phyloP scores from a whole-genome alignment of 1,140 invertebrate genomes.

The Plodia interpunctella region DNA sequence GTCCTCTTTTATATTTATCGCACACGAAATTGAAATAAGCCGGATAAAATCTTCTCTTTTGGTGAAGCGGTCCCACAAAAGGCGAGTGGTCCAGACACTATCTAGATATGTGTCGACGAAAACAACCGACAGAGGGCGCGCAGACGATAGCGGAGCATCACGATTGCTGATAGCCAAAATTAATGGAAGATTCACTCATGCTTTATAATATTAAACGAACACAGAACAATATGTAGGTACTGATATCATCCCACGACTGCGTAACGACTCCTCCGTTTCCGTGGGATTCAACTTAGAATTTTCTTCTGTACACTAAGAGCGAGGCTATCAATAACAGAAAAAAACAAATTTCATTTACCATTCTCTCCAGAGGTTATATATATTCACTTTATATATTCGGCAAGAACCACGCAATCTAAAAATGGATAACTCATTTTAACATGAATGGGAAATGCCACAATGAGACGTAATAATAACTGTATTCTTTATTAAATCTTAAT shows the following conservation, averaged over 20 bases:
- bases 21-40: conserved; percentile 46
- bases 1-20: conserved; percentile 28
- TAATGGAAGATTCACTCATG: conserved; percentile 1
- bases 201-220: conserved; percentile 3
- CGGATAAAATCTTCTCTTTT: conserved; percentile 40
- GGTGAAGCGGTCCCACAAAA: conserved; percentile 31
- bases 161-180: conserved; percentile 30
- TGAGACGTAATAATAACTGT: background rate
- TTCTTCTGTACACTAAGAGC: too few relatives aligned
- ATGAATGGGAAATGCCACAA: background rate
- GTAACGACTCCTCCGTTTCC: too few relatives aligned
- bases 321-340: too few relatives aligned
- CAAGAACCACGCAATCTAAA: background rate
- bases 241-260: too few relatives aligned
- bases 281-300: too few relatives aligned
- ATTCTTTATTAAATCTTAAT: background rate
- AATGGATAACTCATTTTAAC: background rate
- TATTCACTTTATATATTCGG: background rate
- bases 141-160: conserved; percentile 29
- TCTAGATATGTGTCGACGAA: conserved; percentile 39
- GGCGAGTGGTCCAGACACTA: conserved; percentile 38
- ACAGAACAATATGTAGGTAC: background rate
- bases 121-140: conserved; percentile 30
- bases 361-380: too few relatives aligned
- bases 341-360: too few relatives aligned